Base-by-base conservation (phyloP, 2,113 vertebrate species). In the Daboia siamensis region DNA sequence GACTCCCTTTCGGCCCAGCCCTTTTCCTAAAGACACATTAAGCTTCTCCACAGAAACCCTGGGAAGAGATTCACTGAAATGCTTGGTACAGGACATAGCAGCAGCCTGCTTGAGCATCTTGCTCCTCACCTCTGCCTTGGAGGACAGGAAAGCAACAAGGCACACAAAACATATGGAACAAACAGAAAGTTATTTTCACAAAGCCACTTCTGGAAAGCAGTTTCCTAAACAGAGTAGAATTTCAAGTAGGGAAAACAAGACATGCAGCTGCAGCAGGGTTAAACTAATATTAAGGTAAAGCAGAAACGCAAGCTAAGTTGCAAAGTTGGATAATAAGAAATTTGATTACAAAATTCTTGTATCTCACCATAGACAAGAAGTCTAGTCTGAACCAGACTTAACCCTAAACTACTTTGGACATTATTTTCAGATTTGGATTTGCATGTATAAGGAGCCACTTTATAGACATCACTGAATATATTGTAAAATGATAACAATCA, bases 401-500 rank as follows among this genome's bases (percentile, higher is more conserved):
- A 52, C 46, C 51, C 51, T 29, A 39, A 86, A 1, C 10, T 86
- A 15, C 29, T 86, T 52, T 52, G 56, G n/a, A 24, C 15, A 17
- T 54, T 86, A 64, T 24, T 23, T 24, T 20, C 52, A 2, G 20
- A 20, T 39, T 91, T 59, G 10, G 24, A 11, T 46, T 21, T 6
- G 29, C 13, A 61, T 23, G 21, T 29, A 52, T 24, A 46, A 46
- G n/a, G 80, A 90, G 21, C 24, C 23, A 21, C 8, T 54, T 48
- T 64, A 57, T 57, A 90, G 29, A 86, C 74, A 29, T 64, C 55
- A 24, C 57, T 61, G 86, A 93, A 93, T 54, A 86, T 21, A 54
- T 26, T 86, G 80, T 61, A 26, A 90, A 44, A 15, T 86, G 48
- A 52, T 64, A 93, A 44, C 92, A 29, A 90, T 93, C 92, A 44